These are phyloP conservation scores for Limnephilus lunatus DNA, from an alignment of 2,888 invertebrate genomes.

Conservation along the genomic window DNA sequence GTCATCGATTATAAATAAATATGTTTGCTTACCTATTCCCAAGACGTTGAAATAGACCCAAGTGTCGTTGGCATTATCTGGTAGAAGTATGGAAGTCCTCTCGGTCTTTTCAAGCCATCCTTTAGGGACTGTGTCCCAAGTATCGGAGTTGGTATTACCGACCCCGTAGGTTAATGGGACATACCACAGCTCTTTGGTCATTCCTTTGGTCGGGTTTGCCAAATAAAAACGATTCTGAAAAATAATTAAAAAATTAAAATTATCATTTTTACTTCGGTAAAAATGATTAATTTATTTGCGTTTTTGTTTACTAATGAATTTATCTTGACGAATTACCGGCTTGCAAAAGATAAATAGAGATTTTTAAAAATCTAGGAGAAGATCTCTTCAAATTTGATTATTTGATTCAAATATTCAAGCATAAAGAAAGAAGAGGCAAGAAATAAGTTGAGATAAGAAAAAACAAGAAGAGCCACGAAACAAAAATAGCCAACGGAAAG, in stretches of 20 bases:
- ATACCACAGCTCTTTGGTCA: slow-evolving; percentile 77
- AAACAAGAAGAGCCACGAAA: no score
- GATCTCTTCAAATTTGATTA: no score
- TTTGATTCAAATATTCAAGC: no score
- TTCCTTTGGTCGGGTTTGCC: slow-evolving; percentile 70
- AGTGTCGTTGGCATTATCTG: slow-evolving; percentile 68
- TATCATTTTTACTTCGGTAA: no score
- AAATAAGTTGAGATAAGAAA: no score
- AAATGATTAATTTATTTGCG: no score
- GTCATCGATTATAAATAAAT: background rate
- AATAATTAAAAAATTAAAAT: background rate
- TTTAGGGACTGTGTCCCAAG: slow-evolving; percentile 70
- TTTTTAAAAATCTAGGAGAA: no score
- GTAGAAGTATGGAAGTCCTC: slow-evolving; percentile 68
- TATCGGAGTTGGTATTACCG: slow-evolving; percentile 67
- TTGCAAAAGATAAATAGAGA: no score
- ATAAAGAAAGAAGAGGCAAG: no score
- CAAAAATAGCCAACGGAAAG: no score
- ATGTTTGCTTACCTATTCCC: slow-evolving; percentile 75
- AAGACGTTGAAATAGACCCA: slow-evolving; percentile 82
- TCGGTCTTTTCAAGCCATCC: slow-evolving; percentile 71
- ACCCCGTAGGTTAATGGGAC: slow-evolving; percentile 78
- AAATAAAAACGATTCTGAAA: slow-evolving; percentile 63
- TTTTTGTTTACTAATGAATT: no score
- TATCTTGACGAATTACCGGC: no score